Base-by-base conservation (phyloP, 2,113 vertebrate genomes). In the Stercorarius parasiticus region DNA sequence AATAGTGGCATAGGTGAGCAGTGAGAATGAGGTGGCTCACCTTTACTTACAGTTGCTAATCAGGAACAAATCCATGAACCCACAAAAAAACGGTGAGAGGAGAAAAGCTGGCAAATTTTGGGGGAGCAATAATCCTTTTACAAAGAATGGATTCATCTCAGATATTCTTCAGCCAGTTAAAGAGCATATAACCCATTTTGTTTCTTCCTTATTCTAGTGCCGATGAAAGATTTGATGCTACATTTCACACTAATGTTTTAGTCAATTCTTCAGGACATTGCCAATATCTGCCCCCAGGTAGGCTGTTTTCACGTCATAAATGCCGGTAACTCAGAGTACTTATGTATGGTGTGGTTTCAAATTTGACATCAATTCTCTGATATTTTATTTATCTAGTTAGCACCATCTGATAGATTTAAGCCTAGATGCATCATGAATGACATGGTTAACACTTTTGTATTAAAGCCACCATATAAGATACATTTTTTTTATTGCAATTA, bases 201-300 rank as follows among this genome's bases (percentile, higher is more conserved):
- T 43, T 95, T 89, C 62, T 76, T 70, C 61, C 52, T 86, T 45
- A 45, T 96, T 97, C 91, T 97, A 99, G 99, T 96, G 99, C 99
- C 32, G 99, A 99, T 73, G 99, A 99, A 96, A 97, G 98, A 47
- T 99, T 99, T 85, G 99, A 99, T 93, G 99, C 99, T 69, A 99
- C 99, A 3, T 99, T 99, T 98, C 99, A 99, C 92, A 99, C 99
- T 95, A 99, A 99, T 7, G 98, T 99, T 93, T 65, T 99, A 95
- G 99, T 99, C 95, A 98, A 98, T 88, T 98, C 98, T 56, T 98
- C 98, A 2, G 99, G 99, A 36, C 82, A 97, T 17, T 99, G 99
- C 89, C 98, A 98, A 25, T 99, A 99, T 93, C 81, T 99, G 40
- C 99, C 99, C 70, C 99, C 99, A 99, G 99, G 99, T 99, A 98